phyloP scores from a whole-genome alignment of 2,113 vertebrate species.

The Hemiprocne comata region DNA sequence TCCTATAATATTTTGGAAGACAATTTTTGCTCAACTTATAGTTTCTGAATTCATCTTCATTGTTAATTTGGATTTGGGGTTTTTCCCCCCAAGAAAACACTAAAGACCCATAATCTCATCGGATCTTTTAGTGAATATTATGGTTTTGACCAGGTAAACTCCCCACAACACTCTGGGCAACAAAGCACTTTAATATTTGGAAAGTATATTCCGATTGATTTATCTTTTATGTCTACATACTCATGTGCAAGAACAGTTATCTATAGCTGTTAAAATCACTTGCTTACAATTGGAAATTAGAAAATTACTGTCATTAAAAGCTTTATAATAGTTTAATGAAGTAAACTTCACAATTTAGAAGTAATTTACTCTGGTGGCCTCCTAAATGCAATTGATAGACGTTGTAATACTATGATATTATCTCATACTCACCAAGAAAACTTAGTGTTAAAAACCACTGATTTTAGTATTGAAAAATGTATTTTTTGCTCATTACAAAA shows the following conservation, averaged over 20 bases:
- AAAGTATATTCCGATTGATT: neutral
- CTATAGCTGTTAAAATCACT: neutral
- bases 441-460: neutral
- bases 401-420: too few species aligned
- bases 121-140: neutral
- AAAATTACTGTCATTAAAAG: neutral
- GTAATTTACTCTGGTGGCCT: neutral
- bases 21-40: neutral
- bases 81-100: rapidly evolving
- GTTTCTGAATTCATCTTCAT: neutral
- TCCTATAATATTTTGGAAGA: neutral
- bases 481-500: neutral
- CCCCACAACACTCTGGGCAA: neutral
- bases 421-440: too few species aligned
- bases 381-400: neutral
- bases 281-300: neutral
- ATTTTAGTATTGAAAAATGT: neutral
- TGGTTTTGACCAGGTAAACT: neutral
- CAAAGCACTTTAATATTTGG: neutral
- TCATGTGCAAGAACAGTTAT: neutral
- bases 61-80: neutral
- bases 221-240: neutral
- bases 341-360: neutral
- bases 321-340: neutral
- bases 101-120: neutral